Conservation (phyloP, 2,888 invertebrate genomes). For the Mycalesis mineus region DNA sequence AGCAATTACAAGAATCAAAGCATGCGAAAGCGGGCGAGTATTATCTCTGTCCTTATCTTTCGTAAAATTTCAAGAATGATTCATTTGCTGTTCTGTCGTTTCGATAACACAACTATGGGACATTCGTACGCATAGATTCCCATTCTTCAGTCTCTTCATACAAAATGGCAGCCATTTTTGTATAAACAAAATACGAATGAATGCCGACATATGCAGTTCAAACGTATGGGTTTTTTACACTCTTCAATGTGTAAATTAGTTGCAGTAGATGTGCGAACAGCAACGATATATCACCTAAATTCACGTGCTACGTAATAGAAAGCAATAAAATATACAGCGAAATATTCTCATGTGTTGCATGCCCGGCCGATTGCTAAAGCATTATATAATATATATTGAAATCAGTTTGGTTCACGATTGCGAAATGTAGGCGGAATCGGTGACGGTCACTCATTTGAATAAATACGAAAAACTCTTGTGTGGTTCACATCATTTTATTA, state of each 20-base stretch:
- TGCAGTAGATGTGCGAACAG: neutral
- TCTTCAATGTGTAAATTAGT: neutral
- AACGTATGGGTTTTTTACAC: too few species aligned
- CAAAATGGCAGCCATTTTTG: too few species aligned
- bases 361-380: constrained; percentile 6
- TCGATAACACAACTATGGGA: too few species aligned
- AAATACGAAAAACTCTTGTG: neutral
- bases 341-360: constrained; percentile 9
- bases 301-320: constrained; percentile 3
- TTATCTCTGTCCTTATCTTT: too few species aligned
- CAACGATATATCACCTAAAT: neutral
- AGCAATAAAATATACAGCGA: constrained; percentile 7
- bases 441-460: constrained; percentile 11
- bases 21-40: too few species aligned
- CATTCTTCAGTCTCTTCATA: too few species aligned
- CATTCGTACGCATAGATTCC: too few species aligned
- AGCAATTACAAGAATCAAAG: too few species aligned
- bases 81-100: too few species aligned
- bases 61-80: too few species aligned
- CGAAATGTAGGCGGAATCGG: neutral
- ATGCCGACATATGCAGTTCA: too few species aligned
- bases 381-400: constrained; percentile 7
- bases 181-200: too few species aligned
- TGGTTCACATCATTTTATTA: neutral
- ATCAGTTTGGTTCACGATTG: constrained; percentile 5